phyloP scores from a whole-genome alignment of 2,113 vertebrate genomes.

The Cercocebus atys region DNA sequence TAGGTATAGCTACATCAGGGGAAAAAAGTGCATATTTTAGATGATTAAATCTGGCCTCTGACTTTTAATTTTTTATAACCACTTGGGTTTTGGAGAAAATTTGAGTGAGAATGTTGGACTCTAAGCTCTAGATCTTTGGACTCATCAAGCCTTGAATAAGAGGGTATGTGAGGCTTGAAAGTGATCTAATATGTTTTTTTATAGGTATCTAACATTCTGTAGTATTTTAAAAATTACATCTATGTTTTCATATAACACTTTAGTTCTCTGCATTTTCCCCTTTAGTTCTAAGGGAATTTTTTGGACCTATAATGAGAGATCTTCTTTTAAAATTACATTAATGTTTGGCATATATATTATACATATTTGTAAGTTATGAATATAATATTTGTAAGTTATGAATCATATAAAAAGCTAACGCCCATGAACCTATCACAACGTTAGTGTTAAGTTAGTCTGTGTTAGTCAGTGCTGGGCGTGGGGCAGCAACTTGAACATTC shows the following conservation, averaged over 20 bases:
- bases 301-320: not conserved
- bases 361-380: conserved; percentile 14
- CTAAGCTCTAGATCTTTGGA: not conserved
- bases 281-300: not conserved
- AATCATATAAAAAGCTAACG: not conserved
- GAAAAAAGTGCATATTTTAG: not conserved
- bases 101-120: not conserved
- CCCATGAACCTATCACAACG: not conserved
- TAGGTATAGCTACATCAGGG: not conserved
- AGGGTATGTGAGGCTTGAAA: not conserved
- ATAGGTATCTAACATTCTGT: not conserved
- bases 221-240: not conserved
- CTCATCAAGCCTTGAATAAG: not conserved
- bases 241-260: not conserved
- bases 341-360: not conserved
- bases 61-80: not conserved
- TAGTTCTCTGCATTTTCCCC: not conserved
- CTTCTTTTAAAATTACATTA: not conserved
- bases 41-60: not conserved
- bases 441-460: not conserved
- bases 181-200: not conserved
- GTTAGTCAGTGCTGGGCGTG: not conserved
- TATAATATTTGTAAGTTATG: not conserved
- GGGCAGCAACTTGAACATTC: not conserved
- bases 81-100: not conserved